Evolutionary conservation across 2,113 vertebrate genomes (phyloP).

Genomic region (Psittacula cyanocephala): DNA sequence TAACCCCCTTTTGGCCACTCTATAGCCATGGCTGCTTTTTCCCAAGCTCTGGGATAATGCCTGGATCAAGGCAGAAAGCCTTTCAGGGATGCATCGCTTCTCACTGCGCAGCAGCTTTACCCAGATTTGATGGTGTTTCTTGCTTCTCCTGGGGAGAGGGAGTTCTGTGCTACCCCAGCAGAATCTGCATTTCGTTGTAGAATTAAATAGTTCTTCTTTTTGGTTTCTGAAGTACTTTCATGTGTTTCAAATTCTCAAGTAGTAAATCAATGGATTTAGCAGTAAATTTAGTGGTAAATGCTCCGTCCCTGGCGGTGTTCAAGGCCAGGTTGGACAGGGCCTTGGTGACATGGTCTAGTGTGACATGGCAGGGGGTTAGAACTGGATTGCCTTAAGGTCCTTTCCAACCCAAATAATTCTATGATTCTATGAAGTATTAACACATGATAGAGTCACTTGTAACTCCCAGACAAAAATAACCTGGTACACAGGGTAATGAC

Average conservation of each 20-base stretch:
- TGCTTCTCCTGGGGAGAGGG: not conserved
- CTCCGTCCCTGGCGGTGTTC: not conserved
- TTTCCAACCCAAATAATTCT: not conserved
- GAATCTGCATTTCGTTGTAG: not conserved
- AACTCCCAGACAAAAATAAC: not conserved
- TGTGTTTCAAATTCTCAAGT: not conserved
- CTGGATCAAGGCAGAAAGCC: not conserved
- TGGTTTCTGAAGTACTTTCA: not conserved
- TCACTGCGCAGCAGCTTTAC: not conserved
- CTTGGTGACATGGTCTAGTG: not conserved
- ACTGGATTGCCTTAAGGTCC: not conserved
- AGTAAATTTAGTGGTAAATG: not conserved
- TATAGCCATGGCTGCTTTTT: not conserved
- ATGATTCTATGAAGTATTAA: not conserved
- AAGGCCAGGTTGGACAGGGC: not conserved
- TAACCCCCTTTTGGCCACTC: not conserved
- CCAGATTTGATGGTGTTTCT: not conserved
- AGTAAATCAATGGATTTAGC: not conserved
- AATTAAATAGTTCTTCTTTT: not conserved
- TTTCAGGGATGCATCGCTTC: fast-evolving
- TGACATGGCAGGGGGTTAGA: not conserved
- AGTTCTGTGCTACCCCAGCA: not conserved
- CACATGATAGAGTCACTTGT: not conserved
- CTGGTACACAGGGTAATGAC: not conserved
- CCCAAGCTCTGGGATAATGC: not conserved